Evolutionary conservation across 2,113 vertebrate genomes (phyloP), one percentile per base, ranked within the genome.

Genomic region (Ivindomyrus marchei): DNA sequence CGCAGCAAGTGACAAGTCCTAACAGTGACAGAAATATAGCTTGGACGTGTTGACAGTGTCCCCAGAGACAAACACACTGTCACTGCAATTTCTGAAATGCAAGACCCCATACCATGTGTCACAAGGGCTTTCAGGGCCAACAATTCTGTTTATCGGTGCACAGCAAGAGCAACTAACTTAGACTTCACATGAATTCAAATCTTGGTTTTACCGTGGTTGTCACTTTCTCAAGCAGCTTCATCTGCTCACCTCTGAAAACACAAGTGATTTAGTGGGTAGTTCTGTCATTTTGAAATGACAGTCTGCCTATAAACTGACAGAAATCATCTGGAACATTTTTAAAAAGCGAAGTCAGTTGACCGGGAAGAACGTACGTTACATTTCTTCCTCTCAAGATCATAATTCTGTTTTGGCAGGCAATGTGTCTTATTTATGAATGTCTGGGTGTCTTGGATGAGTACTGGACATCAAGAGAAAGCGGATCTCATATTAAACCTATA

Each of bases 291-390:
- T 50, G 21, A 77, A 39, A 77, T 39, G 70, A 36, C 84, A 47
- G 24, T 85, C 19, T 85, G 45, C 84, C 42, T 85, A 50, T 85
- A 49, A 49, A 86, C 45, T 86, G 47, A 86, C 84, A 21, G 9
- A 52, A 45, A 53, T 89, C 36, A 21, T 42, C 31, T 39, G 83
- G 88, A 70, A 88, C 77, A 89, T 88, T 27, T 53, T 87, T 53
- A 39, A 87, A 87, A 31, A 7, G 47, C 8, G 31, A 53, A 53
- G 49, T 53, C 31, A 53, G 49, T 87, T 39, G 86, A 36, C 49
- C 49, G 36, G 13, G n/a, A 19, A 31, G 66, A 53, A 39, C 8
- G 49, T 53, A 83, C 5, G 3, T 58, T 58, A 0, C 39, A 45
- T 85, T 90, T 90, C 27, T 84, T 84, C 52, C 86, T 47, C 42